Evolutionary conservation across 2,797 vertebrate species (phyloP), one percentile per base, ranked within the genome.

Genomic region (Pristis pectinata): DNA sequence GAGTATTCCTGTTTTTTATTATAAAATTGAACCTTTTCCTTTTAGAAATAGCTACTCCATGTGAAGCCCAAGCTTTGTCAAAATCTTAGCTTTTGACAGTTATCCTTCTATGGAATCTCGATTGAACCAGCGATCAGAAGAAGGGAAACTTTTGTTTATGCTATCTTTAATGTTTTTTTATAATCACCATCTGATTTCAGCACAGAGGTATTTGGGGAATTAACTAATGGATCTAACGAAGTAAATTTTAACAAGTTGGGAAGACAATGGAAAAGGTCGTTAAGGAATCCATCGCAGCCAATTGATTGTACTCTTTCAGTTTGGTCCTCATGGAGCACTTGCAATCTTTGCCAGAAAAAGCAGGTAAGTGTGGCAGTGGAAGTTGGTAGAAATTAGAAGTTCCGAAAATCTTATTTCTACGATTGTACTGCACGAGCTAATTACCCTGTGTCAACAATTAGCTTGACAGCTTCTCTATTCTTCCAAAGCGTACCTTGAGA

Each of bases 271-370:
- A 67, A 53, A 44, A 96, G 97, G 82, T 97, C 96, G 0, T 44
- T 94, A 5, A 74, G 22, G 0, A 37, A 0, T 0, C 7, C 87
- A 0, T 96, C 95, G 0, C 95, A 95, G 59, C 97, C 98, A 0
- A 95, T 98, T 7, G 97, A 99, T 95, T 99, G 99, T 53, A 5
- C 34, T 4, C 95, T 98, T 83, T 98, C 98, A 0, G 95, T 96
- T 82, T 99, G 99, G 99, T 98, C 98, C 10, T n/a, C 97, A 0
- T 99, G 99, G 99, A 98, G 98, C 24, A 95, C 95, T 0, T 99
- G 98, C 89, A 98, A 99, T 95, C 96, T 97, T 94, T 99, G 98
- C 95, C 97, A 98, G 95, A 98, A 97, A 94, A 99, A 98, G 96
- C 98, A 97, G 96, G 99, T 99, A 96, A 97, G 97, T 96, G 56